phyloP scores from a whole-genome alignment of 2,797 vertebrate genomes.

The Poecilia wingei region DNA sequence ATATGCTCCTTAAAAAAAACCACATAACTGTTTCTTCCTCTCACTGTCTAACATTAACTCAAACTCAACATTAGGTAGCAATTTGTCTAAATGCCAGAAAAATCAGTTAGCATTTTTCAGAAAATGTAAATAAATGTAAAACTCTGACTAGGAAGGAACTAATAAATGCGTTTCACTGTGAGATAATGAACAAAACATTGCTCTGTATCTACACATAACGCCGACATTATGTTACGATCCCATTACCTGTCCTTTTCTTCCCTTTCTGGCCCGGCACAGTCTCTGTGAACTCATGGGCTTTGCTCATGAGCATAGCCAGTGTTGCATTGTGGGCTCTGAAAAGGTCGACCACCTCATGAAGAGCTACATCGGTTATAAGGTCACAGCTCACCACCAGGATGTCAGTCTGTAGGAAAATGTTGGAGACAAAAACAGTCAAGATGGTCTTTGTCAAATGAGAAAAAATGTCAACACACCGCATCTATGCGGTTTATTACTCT shows the following conservation, averaged over 20 bases:
- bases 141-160: neutral
- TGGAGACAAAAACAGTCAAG: conserved; percentile 4
- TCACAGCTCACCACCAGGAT: conserved; percentile 95
- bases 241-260: conserved; percentile 92
- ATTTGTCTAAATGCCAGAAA: neutral
- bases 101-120: neutral
- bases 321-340: conserved; percentile 95
- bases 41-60: neutral
- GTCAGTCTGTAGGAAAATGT: conserved; percentile 84
- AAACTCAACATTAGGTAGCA: neutral
- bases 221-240: neutral
- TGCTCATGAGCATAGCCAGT: conserved; percentile 96
- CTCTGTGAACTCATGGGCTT: conserved; percentile 88
- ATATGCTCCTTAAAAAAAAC: neutral
- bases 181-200: neutral
- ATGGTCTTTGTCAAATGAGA: neutral
- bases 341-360: conserved; percentile 95
- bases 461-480: neutral
- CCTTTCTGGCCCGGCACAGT: conserved; percentile 94
- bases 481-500: neutral
- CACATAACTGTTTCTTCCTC: neutral
- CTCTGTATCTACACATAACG: neutral
- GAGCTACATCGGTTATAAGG: conserved; percentile 93
- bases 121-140: neutral
- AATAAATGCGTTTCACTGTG: neutral